Conservation (phyloP, 2,113 vertebrate genomes). For the Melierax canorus region DNA sequence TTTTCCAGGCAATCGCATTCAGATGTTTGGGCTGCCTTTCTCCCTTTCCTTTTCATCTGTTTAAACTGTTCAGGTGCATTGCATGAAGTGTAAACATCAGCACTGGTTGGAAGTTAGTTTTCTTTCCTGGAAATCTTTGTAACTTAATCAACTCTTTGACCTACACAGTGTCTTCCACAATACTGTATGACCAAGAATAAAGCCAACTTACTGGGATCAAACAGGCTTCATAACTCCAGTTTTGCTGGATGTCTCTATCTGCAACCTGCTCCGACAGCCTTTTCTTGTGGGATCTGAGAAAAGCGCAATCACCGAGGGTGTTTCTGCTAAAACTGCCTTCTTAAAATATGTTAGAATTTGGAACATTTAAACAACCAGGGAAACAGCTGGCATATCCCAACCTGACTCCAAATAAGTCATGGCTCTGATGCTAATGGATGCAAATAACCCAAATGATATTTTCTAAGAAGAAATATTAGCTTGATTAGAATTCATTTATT, state of each 20-base stretch:
- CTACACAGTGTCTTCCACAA: not conserved
- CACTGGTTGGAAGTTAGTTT: not conserved
- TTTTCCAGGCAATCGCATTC: not conserved
- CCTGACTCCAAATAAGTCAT: not conserved
- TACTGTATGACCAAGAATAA: not conserved
- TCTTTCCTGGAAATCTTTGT: constrained; percentile 1
- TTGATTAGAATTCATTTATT: not conserved
- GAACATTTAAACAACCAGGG: not conserved
- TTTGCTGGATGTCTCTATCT: not conserved
- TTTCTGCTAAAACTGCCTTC: not conserved
- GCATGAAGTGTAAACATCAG: not conserved
- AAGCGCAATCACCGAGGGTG: not conserved
- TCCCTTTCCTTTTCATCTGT: not conserved
- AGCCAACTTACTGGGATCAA: not conserved
- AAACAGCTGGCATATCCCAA: not conserved
- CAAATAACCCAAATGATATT: not conserved
- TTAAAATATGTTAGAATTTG: not conserved
- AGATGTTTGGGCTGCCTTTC: not conserved
- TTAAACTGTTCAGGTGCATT: not conserved
- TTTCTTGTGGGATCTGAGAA: not conserved
- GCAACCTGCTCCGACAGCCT: not conserved
- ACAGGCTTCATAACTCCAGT: not conserved
- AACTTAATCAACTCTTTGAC: not conserved
- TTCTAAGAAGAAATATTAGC: not conserved
- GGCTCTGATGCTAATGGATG: not conserved